Evolutionary conservation across 2,113 vertebrate genomes (phyloP).

Genomic region (Charadrius vociferus): DNA sequence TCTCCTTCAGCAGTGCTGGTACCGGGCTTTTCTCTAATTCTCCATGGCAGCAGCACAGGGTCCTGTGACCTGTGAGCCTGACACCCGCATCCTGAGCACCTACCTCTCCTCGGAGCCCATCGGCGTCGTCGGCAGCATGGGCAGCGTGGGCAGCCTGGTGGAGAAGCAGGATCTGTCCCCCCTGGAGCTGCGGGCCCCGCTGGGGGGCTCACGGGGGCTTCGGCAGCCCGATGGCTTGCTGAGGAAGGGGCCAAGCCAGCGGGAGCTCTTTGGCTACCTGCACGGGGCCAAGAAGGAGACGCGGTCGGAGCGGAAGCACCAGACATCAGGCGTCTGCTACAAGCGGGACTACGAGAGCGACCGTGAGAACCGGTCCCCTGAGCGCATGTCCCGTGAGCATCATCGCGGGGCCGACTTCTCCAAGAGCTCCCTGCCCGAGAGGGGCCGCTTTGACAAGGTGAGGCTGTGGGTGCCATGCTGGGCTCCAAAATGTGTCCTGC

Average conservation of each 20-base stretch:
- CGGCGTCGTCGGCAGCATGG: constrained; percentile 83
- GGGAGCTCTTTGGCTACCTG: constrained; percentile 92
- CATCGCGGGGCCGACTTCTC: constrained; percentile 87
- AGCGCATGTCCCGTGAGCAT: constrained; percentile 86
- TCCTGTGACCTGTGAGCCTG: constrained; percentile 83
- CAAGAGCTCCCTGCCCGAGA: constrained; percentile 90
- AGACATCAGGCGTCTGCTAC: constrained; percentile 66
- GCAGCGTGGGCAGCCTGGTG: constrained; percentile 95
- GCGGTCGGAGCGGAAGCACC: constrained; percentile 78
- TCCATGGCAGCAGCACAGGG: constrained; percentile 95
- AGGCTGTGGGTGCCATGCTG: neutral
- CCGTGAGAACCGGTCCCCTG: constrained; percentile 81
- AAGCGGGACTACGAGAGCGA: constrained; percentile 79
- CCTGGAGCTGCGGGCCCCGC: constrained; percentile 76
- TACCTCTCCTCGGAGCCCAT: constrained; percentile 66
- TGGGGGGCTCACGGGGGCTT: constrained; percentile 80
- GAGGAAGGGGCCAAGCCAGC: constrained; percentile 88
- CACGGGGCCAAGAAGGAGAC: constrained; percentile 90
- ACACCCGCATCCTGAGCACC: constrained; percentile 75
- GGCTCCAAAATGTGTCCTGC: rapidly evolving
- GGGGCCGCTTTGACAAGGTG: constrained; percentile 95
- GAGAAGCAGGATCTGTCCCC: constrained; percentile 89
- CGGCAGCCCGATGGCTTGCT: constrained; percentile 87
- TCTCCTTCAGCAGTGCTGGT: constrained; percentile 76
- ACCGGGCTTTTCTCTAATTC: constrained; percentile 73